Base-by-base conservation (phyloP, 2,113 vertebrate genomes). In the Saccopteryx leptura region DNA sequence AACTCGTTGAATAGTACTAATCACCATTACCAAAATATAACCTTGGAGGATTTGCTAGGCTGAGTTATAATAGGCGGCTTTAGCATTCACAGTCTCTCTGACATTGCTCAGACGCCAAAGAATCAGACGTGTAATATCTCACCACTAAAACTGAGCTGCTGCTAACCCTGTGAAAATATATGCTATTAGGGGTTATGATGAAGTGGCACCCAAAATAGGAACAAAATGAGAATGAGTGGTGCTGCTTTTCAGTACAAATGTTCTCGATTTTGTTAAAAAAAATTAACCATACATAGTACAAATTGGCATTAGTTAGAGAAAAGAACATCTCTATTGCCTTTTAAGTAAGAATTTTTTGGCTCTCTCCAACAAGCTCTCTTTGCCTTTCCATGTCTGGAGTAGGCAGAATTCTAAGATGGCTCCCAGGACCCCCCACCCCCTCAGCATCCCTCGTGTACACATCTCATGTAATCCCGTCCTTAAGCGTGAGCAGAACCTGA, bases 11-110 rank as follows among this genome's bases (percentile, higher is more conserved):
- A 93, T 50, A 60, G 75, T 91, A 97, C 72, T 88, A 92, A 98
- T 97, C 96, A 84, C 65, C 39, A 95, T 94, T 83, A 88, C 26
- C 0, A 61, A 97, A 75, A 79, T 96, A 93, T 58, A 96, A 97
- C 65, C 84, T 97, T 94, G 95, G 81, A 97, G 94, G 80, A 50
- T 95, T 94, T 6, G 9, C 86, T 96, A 91, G 88, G 93, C 65
- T 87, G 79, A 91, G 82, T 95, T 96, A 93, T 84, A 98, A 82
- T 91, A 95, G 50, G 54, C 50, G 85, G 56, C 84, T 50, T 92
- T 18, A 92, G 91, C 58, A 97, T 96, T 81, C 50, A 63, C 74
- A 75, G 18, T 50, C 58, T 71, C 60, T 61, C 48, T 92, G 90
- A 50, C 18, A 28, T 69, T 88, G 46, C 21, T 60, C 61, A 82